phyloP scores from a whole-genome alignment of 2,113 vertebrate genomes.

The Petromus typicus region DNA sequence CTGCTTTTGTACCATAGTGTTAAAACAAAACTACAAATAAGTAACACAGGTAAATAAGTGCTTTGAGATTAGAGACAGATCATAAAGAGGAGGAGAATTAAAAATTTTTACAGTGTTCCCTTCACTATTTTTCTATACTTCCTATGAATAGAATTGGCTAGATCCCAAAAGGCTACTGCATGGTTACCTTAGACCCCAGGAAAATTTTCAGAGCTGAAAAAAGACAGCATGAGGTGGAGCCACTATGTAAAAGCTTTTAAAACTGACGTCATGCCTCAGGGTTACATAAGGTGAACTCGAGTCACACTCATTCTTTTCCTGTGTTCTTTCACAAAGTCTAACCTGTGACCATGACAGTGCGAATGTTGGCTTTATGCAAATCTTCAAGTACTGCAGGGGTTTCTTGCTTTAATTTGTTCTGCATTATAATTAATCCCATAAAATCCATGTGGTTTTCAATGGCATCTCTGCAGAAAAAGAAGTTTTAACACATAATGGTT shows the following conservation, averaged over 20 bases:
- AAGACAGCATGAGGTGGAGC: background rate
- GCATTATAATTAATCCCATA: constrained; percentile 98
- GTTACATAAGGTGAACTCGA: background rate
- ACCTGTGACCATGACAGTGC: constrained; percentile 99
- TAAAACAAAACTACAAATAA: constrained; percentile 49
- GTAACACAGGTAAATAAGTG: background rate
- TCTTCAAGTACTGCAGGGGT: constrained; percentile 94
- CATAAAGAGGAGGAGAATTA: background rate
- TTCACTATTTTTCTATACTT: background rate
- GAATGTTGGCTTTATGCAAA: constrained; percentile 94
- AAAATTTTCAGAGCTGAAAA: constrained; percentile 38
- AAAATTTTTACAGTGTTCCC: background rate
- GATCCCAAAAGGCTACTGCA: background rate
- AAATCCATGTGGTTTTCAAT: constrained; percentile 98
- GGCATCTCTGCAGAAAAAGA: constrained; percentile 89
- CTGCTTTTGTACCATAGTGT: background rate
- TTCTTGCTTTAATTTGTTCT: constrained; percentile 98
- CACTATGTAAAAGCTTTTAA: background rate
- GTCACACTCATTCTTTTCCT: background rate
- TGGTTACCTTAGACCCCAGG: background rate
- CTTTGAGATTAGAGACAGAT: background rate
- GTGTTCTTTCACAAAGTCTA: constrained; percentile 62
- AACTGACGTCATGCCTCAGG: constrained; percentile 22
- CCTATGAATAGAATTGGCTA: constrained; percentile 27
- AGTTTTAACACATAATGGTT: constrained; percentile 62